Evolutionary conservation across 1,140 invertebrate genomes (phyloP).

Genomic region (Pseudachorutes palmiensis): DNA sequence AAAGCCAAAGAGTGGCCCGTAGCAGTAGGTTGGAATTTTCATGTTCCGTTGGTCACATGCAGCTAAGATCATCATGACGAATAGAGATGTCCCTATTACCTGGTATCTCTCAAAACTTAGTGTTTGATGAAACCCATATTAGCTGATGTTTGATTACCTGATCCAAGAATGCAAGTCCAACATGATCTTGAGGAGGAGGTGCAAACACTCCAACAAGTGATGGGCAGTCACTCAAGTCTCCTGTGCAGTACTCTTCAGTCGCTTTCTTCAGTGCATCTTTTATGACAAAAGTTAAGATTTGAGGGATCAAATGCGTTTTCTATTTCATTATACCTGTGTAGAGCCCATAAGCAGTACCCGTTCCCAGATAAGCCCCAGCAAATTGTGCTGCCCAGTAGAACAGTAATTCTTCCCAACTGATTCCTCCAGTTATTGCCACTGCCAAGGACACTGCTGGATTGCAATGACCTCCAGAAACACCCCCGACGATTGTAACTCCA

Average conservation of each 20-base stretch:
- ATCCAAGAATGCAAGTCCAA: conserved; percentile 8
- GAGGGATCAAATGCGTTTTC: neutral
- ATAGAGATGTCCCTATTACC: conserved; percentile 6
- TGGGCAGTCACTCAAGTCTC: neutral
- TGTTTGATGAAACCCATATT: neutral
- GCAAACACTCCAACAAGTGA: neutral
- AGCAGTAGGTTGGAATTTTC: conserved; percentile 6
- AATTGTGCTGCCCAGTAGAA: conserved; percentile 23
- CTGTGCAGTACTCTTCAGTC: too few relatives aligned
- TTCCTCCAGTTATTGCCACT: conserved; percentile 23
- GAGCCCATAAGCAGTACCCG: conserved; percentile 16
- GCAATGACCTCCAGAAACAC: conserved; percentile 24
- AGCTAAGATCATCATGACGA: conserved; percentile 6
- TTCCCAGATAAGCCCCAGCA: conserved; percentile 26
- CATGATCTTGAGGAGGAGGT: neutral
- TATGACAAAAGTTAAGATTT: neutral
- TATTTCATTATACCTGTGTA: conserved; percentile 15
- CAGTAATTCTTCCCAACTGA: conserved; percentile 31
- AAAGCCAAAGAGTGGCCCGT: neutral
- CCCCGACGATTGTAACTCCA: conserved; percentile 15
- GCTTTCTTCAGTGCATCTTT: neutral
- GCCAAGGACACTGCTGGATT: conserved; percentile 28
- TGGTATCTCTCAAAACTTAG: neutral
- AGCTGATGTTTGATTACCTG: conserved; percentile 3
- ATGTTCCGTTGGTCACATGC: conserved; percentile 4